These are phyloP conservation scores for Sandelia bainsii DNA, from an alignment of 2,797 vertebrate species.

Conservation along the genomic window DNA sequence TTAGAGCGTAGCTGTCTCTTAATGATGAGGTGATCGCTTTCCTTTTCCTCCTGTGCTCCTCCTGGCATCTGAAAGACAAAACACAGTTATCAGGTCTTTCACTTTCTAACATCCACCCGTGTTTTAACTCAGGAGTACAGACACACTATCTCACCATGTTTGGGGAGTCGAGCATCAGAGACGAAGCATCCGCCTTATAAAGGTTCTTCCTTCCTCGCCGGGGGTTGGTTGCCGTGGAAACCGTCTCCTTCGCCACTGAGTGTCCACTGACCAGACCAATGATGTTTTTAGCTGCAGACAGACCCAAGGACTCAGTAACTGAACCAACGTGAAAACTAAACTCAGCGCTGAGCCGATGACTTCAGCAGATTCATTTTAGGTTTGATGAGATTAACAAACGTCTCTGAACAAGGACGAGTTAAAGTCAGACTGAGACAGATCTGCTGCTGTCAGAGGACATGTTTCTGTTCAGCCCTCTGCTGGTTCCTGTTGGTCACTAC, in stretches of 20 bases:
- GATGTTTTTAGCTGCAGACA: slow-evolving; percentile 71
- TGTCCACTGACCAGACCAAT: slow-evolving; percentile 62
- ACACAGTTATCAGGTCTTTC: neutral
- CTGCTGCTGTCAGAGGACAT: neutral
- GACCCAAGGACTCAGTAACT: neutral
- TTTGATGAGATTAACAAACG: neutral
- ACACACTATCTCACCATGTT: slow-evolving; percentile 62
- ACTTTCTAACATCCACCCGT: too few species aligned
- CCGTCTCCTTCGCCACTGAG: slow-evolving; percentile 33
- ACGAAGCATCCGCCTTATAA: slow-evolving; percentile 60
- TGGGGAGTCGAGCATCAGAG: slow-evolving; percentile 69
- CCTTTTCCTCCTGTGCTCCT: slow-evolving; percentile 83
- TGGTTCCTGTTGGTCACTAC: neutral
- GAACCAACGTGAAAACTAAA: too few species aligned
- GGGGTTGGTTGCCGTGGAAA: slow-evolving; percentile 50
- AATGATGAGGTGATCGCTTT: slow-evolving; percentile 91
- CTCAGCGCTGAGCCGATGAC: too few species aligned
- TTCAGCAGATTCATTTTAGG: too few species aligned
- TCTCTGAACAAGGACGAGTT: neutral
- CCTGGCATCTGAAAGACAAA: slow-evolving; percentile 48
- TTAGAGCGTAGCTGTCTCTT: slow-evolving; percentile 88
- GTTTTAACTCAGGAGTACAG: neutral
- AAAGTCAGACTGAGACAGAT: neutral
- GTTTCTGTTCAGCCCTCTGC: neutral
- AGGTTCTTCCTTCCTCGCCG: slow-evolving; percentile 80